Base-by-base conservation (phyloP, 2,797 vertebrate species). In the Spinibarbus caldwelli region DNA sequence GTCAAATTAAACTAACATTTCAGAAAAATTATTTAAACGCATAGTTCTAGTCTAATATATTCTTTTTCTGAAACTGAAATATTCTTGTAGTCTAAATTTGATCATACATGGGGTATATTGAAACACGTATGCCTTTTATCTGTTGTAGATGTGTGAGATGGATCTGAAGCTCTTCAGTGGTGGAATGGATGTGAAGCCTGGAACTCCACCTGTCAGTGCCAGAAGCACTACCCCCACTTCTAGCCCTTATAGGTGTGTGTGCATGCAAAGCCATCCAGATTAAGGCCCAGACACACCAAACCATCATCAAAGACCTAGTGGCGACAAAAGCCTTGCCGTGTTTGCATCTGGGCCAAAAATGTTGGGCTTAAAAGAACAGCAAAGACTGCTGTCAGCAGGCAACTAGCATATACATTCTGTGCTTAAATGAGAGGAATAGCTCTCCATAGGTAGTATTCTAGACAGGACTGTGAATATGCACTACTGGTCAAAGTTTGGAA, bases 191-290 rank as follows among this genome's bases (percentile, higher is more conserved):
- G 94, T 99, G 84, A 99, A 99, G 91, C 97, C 98, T 86, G 97
- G 97, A 88, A 99, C 98, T 5, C 98, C 98, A 45, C 98, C 98
- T 26, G 92, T 98, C 81, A 89, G 95, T 21, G 97, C 94, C 80
- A 95, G 98, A 93, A 99, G 97, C 92, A 98, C 97, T 15, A 98
- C 98, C 23, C 97, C 98, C 89, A 99, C 97, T 23, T 99, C 98
- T 89, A 98, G 97, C 91, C 98, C 96, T 43, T 99, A 99, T 93
- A 95, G 98, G 98, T 98, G 38, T 79, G 47, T 78, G 21, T 36
- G 23, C 23, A 26, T 66, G 26, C 26, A 66, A 34, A 38, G 34
- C 14, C 21, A 57, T 57, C 49, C 49, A 77, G 49, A 36, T 77
- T 57, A 38, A 76, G 47, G 31, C 73, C 73, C 49, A 77, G 49